These are phyloP conservation scores for Coregonus ussuriensis DNA, from an alignment of 2,797 vertebrate genomes.

Conservation along the genomic window DNA sequence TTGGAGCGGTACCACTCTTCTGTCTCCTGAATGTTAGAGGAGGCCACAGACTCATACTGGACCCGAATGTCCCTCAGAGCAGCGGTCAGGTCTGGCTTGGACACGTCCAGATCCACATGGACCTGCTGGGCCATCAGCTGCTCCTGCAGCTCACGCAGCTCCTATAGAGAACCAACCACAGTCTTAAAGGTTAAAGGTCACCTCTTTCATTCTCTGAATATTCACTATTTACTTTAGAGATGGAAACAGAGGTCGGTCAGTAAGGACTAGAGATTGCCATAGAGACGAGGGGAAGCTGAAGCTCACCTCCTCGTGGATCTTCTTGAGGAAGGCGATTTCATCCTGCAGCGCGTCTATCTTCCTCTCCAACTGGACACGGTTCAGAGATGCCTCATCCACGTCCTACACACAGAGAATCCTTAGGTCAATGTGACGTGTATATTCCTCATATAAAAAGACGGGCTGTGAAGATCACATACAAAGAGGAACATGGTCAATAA, in stretches of 20 bases:
- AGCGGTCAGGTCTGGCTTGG: conserved; percentile 86
- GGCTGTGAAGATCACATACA: not conserved
- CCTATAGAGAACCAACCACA: conserved; percentile 66
- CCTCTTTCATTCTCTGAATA: not conserved
- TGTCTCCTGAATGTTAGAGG: conserved; percentile 86
- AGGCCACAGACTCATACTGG: conserved; percentile 86
- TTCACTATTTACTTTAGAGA: not conserved
- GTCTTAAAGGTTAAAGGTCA: not conserved
- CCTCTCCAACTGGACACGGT: conserved; percentile 86
- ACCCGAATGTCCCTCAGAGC: conserved; percentile 88
- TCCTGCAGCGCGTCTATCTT: conserved; percentile 87
- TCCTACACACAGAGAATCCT: conserved; percentile 70
- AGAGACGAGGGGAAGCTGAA: not conserved
- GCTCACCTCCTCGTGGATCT: conserved; percentile 87
- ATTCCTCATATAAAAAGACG: not conserved
- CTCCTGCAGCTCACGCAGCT: conserved; percentile 85
- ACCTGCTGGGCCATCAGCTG: conserved; percentile 83
- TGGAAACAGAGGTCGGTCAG: not conserved
- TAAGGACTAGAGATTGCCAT: not conserved
- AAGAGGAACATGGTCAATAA: not conserved
- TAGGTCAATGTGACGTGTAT: not conserved
- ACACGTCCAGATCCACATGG: conserved; percentile 83
- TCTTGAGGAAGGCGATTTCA: conserved; percentile 88
- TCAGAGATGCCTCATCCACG: conserved; percentile 85
- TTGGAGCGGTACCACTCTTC: conserved; percentile 94